Base-by-base conservation (phyloP, 2,113 vertebrate genomes). In the Cyprinodon variegatus region DNA sequence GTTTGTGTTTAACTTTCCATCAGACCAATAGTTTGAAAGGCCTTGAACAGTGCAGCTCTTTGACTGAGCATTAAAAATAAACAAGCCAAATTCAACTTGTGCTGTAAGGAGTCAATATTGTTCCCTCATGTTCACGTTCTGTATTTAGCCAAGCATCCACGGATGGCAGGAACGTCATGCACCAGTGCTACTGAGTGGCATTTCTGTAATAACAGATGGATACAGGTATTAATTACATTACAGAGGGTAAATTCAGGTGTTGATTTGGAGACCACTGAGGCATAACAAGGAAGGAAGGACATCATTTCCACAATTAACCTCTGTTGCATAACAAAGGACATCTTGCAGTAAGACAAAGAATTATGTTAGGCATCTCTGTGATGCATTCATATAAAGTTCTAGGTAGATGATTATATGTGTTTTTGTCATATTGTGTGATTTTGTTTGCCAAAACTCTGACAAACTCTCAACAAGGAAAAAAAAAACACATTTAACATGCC, bases 121-220 rank as follows among this genome's bases (percentile, higher is more conserved):
- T 57, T 57, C 50, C 17, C 17, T 68, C 40, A 73, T 59, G 43
- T 76, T 70, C 73, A 36, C 62, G 72, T 70, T 76, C 13, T 74
- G 69, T 72, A 69, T 82, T 87, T 81, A 86, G 79, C 70, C 76
- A 81, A 65, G 61, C 78, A 79, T 70, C 81, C 78, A 78, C 72
- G 88, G 72, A 68, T 63, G 81, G 73, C 79, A 65, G 76, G 64
- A 73, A 72, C 11, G 78, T 85, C 79, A 82, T 66, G 86, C 86
- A 67, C 78, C 73, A 61, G 41, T 65, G 85, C 79, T 12, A 40
- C 57, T 83, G 85, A 86, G 74, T 85, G 83, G 63, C 83, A 75
- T 85, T 89, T 90, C 72, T 84, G 81, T 88, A 86, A 88, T 88
- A 83, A 81, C 81, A 88, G 83, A 81, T 87, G 83, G 84, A 89